These are phyloP conservation scores for Discoglossus pictus DNA, from an alignment of 2,797 vertebrate species.

Conservation along the genomic window DNA sequence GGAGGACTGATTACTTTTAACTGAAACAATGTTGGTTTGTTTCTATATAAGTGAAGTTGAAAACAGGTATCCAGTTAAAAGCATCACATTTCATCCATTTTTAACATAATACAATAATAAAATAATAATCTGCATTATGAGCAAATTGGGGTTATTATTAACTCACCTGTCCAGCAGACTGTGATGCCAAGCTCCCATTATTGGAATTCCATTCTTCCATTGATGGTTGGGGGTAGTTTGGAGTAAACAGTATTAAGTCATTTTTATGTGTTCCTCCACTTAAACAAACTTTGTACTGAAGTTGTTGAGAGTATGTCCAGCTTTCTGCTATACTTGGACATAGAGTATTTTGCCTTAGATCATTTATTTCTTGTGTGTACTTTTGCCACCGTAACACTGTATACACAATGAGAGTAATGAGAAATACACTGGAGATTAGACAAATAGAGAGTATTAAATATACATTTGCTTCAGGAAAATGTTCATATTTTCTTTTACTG, in stretches of 20 bases:
- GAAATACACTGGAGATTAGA: conserved; percentile 66
- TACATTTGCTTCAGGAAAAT: conserved; percentile 61
- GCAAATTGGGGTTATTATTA: conserved; percentile 43
- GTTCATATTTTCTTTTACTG: conserved; percentile 11
- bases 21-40: too few species aligned
- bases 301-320: conserved; percentile 18
- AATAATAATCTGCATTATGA: too few species aligned
- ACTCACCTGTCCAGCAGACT: conserved; percentile 29
- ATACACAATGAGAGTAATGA: conserved; percentile 7
- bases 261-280: neutral
- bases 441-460: conserved; percentile 65
- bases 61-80: too few species aligned
- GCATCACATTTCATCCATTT: too few species aligned
- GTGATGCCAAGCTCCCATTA: conserved; percentile 52
- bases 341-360: conserved; percentile 14
- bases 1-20: too few species aligned
- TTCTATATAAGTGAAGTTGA: too few species aligned
- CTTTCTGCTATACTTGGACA: conserved; percentile 23
- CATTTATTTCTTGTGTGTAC: conserved; percentile 16
- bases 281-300: conserved; percentile 21
- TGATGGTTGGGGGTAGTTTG: conserved; percentile 21
- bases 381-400: conserved; percentile 19
- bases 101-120: too few species aligned
- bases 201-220: conserved; percentile 10
- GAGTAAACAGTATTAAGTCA: conserved; percentile 28